Base-by-base conservation (phyloP, 1,140 invertebrate genomes). In the Heliconius himera region DNA sequence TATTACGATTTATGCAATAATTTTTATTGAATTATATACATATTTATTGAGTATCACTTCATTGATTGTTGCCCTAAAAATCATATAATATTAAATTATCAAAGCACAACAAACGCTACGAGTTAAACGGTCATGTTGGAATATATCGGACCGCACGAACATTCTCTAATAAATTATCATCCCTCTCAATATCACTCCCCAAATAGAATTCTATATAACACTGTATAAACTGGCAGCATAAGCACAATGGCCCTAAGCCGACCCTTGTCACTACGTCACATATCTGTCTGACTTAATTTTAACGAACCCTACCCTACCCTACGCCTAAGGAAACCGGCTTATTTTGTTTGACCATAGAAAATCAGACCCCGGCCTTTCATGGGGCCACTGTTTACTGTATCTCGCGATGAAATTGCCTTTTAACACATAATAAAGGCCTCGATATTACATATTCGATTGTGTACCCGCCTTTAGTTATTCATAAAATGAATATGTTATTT, bases 271-370 rank as follows among this genome's bases (percentile, higher is more conserved):
- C 80, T 78, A 74, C 84, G 86, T 88, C 86, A 88, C 84, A 88
- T 91, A 91, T 90, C 84, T 87, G 88, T 92, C 87, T 78, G 82
- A 90, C 87, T 91, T 92, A 89, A 92, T 91, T 90, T 89, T 84
- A 88, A 85, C 85, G 77, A 76, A 76, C 77, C 71, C 77, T 76
- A 72, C 74, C 71, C 71, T 78, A 79, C 85, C 72, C 78, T 66
- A 51, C 81, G 79, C 81, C 79, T 74, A 79, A 82, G 80, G 84
- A 87, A 84, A 82, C 79, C 82, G 80, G 79, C 82, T 82, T 84
- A 83, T 84, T 85, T 84, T 84, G 79, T 83, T 87, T 83, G 80
- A 76, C 73, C 66, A 77, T 78, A 78, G 80, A 78, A 81, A 81
- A 81, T 78, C 76, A 81, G 22, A 75, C 76, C 74, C 79, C 74